Percentiles rank a stretch among this genome's conserved stretches.
Evolutionary conservation across 2,797 vertebrate genomes (phyloP).

Genomic region (Chelon auratus): DNA sequence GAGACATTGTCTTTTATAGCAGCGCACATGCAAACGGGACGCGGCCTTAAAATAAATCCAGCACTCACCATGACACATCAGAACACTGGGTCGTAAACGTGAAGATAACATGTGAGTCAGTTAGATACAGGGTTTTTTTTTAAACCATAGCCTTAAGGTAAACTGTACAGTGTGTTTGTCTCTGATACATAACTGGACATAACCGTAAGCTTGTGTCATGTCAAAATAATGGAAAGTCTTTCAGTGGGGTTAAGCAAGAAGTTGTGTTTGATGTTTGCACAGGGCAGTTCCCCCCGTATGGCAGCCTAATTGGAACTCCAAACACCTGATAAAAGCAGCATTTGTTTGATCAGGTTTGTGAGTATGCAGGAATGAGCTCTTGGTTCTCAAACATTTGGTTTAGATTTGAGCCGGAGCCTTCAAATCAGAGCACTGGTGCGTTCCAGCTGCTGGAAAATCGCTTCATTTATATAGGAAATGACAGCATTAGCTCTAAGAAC

Average conservation of each 20-base stretch:
- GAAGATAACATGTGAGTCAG: neutral
- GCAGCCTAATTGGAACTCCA: conserved; percentile 1
- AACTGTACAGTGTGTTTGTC: neutral
- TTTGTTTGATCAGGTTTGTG: conserved; percentile 24
- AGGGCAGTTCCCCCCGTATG: conserved; percentile 42
- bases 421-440: neutral
- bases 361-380: neutral
- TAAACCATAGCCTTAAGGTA: neutral
- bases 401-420: conserved; percentile 13
- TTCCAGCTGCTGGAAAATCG: neutral
- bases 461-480: neutral
- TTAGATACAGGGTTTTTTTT: neutral
- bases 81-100: neutral
- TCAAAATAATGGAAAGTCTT: conserved; percentile 50
- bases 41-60: conserved; percentile 9
- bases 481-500: neutral
- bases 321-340: conserved; percentile 17
- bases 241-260: conserved; percentile 33
- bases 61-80: neutral
- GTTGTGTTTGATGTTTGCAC: conserved; percentile 51
- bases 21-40: neutral
- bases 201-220: conserved; percentile 39
- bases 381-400: conserved; percentile 14
- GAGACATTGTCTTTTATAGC: neutral
- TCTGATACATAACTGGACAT: neutral